A percentile compares a stretch with the other conserved stretches of the same genome.
Evolutionary conservation across 2,888 invertebrate species (phyloP).

Genomic region (Troilus luridus): DNA sequence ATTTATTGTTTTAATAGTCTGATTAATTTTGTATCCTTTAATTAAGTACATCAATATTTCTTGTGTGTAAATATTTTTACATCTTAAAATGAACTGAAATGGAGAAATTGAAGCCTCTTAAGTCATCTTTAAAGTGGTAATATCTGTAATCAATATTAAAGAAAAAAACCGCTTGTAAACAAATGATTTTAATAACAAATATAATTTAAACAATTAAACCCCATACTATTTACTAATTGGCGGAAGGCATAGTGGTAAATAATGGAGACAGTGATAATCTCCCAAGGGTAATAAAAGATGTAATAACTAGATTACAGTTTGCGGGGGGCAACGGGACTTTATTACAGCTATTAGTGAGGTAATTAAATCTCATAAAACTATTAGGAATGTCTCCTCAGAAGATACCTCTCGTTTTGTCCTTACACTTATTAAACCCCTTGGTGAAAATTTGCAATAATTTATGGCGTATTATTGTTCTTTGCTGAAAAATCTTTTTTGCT

Average conservation of each 20-base stretch:
- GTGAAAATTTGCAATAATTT: slow-evolving; percentile 4
- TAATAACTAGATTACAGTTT: slow-evolving; percentile 42
- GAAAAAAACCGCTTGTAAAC: not conserved
- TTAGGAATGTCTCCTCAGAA: not conserved
- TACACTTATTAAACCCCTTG: not conserved
- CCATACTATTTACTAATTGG: not conserved
- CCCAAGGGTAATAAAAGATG: slow-evolving; percentile 10
- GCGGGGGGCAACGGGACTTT: slow-evolving; percentile 17
- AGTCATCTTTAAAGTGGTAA: not conserved
- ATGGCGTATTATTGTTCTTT: not conserved
- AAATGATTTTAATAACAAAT: not conserved
- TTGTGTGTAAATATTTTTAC: too few species aligned
- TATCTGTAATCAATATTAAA: not conserved
- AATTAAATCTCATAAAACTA: slow-evolving; percentile 24
- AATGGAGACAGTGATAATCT: slow-evolving; percentile 13
- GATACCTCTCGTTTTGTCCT: not conserved
- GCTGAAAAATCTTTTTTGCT: not conserved
- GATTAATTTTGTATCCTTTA: too few species aligned
- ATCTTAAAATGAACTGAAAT: too few species aligned
- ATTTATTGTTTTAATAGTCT: too few species aligned
- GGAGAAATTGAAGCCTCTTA: too few species aligned
- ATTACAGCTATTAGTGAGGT: slow-evolving; percentile 10
- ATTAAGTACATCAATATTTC: too few species aligned
- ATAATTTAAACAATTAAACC: slow-evolving; percentile 1
- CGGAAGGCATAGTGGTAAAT: slow-evolving; percentile 12